These are phyloP conservation scores for Melanotaenia pygmaea DNA, from an alignment of 2,797 vertebrate genomes.

Conservation along the genomic window DNA sequence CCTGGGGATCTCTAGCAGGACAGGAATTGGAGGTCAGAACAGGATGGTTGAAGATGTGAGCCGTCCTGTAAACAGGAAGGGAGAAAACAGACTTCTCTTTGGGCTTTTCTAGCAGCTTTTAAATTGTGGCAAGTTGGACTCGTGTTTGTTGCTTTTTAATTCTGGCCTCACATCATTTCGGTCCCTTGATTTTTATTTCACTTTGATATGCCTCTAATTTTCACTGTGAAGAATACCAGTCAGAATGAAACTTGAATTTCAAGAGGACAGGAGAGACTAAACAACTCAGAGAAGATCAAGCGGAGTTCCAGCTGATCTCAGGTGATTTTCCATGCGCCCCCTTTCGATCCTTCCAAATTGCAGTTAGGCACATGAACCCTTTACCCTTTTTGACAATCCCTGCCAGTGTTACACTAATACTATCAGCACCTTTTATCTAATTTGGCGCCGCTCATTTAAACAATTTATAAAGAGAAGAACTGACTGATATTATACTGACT, in stretches of 20 bases:
- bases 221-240: conserved; percentile 64
- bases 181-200: conserved; percentile 39
- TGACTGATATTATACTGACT: conserved; percentile 23
- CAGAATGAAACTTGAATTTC: conserved; percentile 44
- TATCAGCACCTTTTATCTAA: conserved; percentile 43
- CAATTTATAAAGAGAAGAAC: conserved; percentile 14
- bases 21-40: neutral
- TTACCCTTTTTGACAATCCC: conserved; percentile 47
- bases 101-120: conserved; percentile 16
- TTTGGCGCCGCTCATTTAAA: conserved; percentile 20
- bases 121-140: conserved; percentile 29
- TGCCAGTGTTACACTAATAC: conserved; percentile 36
- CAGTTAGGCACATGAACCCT: conserved; percentile 36
- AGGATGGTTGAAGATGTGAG: neutral
- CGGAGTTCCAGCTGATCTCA: conserved; percentile 38
- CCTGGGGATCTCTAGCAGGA: conserved; percentile 93
- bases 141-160: conserved; percentile 20
- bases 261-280: conserved; percentile 5
- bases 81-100: conserved; percentile 9
- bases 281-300: conserved; percentile 2
- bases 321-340: conserved; percentile 24
- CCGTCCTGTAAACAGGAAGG: conserved; percentile 36
- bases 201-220: conserved; percentile 53
- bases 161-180: conserved; percentile 24
- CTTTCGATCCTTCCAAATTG: conserved; percentile 19